phyloP scores from a whole-genome alignment of 2,113 vertebrate species.

The Eurypyga helias region DNA sequence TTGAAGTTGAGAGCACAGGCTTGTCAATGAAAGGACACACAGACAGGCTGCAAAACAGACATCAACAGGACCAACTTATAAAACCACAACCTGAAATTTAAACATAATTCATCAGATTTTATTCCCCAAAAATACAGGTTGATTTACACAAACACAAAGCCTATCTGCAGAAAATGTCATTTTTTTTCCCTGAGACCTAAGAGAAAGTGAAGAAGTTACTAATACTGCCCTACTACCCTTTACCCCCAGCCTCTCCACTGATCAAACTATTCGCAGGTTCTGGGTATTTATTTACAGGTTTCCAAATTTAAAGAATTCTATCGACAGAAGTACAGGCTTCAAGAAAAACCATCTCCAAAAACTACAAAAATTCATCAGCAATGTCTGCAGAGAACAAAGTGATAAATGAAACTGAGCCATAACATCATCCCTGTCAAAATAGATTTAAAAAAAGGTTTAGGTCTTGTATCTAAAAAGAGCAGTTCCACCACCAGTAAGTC shows the following conservation, averaged over 20 bases:
- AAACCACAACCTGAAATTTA: background rate
- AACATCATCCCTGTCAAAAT: background rate
- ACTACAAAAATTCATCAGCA: background rate
- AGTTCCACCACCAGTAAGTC: background rate
- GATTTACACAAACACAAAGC: background rate
- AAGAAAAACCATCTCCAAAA: background rate
- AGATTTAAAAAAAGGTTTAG: background rate
- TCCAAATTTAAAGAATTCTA: background rate
- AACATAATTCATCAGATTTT: background rate
- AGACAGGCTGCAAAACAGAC: background rate
- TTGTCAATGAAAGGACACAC: background rate
- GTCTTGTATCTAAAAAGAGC: background rate
- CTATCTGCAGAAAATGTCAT: background rate
- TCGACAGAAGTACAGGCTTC: background rate
- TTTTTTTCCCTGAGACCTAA: background rate
- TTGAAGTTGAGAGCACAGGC: background rate
- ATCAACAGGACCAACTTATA: background rate
- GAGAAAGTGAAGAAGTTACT: background rate
- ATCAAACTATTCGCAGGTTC: background rate
- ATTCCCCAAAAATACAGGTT: background rate
- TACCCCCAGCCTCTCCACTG: background rate
- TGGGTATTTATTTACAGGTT: background rate
- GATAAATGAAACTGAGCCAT: background rate
- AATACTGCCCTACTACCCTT: background rate
- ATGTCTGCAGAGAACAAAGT: background rate